These are phyloP conservation scores for Enteromius treurensis DNA, from an alignment of 2,797 vertebrate species.

Conservation along the genomic window DNA sequence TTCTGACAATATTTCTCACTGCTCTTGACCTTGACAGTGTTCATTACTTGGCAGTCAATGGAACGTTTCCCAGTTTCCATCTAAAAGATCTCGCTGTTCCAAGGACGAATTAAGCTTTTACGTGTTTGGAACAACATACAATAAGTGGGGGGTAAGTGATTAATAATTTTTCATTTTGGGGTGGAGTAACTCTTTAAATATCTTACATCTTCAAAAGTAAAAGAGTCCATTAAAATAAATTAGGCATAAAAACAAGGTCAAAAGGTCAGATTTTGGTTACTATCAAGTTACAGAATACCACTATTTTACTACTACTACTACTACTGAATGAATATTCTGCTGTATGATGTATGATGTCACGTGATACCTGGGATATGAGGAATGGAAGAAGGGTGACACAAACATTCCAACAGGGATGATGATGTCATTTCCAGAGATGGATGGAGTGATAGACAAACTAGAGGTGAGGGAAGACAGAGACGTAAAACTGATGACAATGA, in stretches of 20 bases:
- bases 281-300: background rate
- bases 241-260: background rate
- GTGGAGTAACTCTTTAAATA: background rate
- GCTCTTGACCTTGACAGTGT: too few species aligned
- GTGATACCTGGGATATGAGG: constrained; percentile 77
- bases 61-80: too few species aligned
- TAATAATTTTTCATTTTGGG: too few species aligned
- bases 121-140: too few species aligned
- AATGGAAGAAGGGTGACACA: constrained; percentile 75
- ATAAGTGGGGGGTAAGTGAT: too few species aligned
- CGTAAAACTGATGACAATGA: background rate
- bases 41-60: too few species aligned
- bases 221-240: background rate
- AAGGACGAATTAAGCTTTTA: too few species aligned
- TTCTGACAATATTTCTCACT: too few species aligned
- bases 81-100: too few species aligned
- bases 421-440: constrained; percentile 68
- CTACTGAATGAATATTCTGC: background rate
- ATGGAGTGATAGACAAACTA: constrained; percentile 73
- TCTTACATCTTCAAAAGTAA: background rate
- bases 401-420: constrained; percentile 81
- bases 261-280: background rate
- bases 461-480: constrained; percentile 34
- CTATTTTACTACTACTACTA: background rate
- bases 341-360: background rate